Evolutionary conservation across 2,888 invertebrate species (phyloP), one percentile per base, ranked within the genome.

Genomic region (Ophion slaviceki): DNA sequence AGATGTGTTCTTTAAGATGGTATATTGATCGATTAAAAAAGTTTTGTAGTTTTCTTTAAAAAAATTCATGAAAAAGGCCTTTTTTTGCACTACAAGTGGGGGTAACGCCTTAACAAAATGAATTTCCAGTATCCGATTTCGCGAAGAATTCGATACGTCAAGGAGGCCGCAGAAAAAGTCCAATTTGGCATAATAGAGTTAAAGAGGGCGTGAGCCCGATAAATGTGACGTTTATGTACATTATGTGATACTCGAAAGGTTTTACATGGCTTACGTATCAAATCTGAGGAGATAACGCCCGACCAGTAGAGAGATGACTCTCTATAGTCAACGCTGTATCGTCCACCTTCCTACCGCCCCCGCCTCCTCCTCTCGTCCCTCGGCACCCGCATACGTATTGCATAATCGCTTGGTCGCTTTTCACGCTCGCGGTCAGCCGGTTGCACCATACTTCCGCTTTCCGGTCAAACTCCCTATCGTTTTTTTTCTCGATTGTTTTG

Each of bases 381-480:
- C 68, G 47, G 40, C 14, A 53, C 53, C 77, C 75, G 66, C 81
- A 85, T 82, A 71, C 64, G 64, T 53, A 40, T 85, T 85, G 85
- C 70, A 85, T 82, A 85, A 85, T 85, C 85, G 81, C 70, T 47
- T 45, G 70, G 64, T 61, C 78, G 70, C 45, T 66, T 81, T 78
- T 75, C 81, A 75, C 81, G 81, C 85, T 81, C 68, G 78, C 74
- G 78, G 81, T 82, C 75, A 79, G 67, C 77, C 75, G 70, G 64
- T 70, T 62, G 28, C 79, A 75, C 68, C 79, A 70, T 47, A 84
- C 72, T 84, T 81, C 77, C 84, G 80, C 64, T 78, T 85, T 75
- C 81, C 81, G 81, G 64, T 32, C 14, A 20, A n/a, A 17, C 32
- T 47, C 74, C 40, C 17, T 24, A 61, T 68, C 62, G 67, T 10